Evolutionary conservation across 1,140 invertebrate species (phyloP).

Genomic region (Heliconius hermathena): DNA sequence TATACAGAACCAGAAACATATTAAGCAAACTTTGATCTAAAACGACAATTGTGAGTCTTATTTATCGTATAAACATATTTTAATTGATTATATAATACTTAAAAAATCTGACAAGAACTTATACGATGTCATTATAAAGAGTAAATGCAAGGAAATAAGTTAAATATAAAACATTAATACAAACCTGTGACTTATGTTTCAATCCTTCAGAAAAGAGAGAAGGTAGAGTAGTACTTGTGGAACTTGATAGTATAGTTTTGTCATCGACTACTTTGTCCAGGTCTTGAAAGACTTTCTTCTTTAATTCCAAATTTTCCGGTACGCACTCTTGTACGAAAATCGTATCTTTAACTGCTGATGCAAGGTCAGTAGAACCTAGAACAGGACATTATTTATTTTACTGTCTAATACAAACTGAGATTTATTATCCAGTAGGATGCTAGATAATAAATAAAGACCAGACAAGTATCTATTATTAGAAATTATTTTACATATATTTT

Average conservation of each 20-base stretch:
- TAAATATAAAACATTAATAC: neutral
- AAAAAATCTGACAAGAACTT: too few relatives aligned
- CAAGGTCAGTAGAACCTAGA: slow-evolving; percentile 85
- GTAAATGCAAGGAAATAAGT: neutral
- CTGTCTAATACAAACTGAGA: neutral
- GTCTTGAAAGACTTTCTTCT: slow-evolving; percentile 90
- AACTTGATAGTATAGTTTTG: slow-evolving; percentile 92
- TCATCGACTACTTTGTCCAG: slow-evolving; percentile 89
- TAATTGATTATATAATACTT: too few relatives aligned
- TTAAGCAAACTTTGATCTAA: too few relatives aligned
- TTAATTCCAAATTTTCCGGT: slow-evolving; percentile 93
- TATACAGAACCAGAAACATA: too few relatives aligned
- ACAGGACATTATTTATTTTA: slow-evolving; percentile 29
- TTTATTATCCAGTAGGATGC: neutral
- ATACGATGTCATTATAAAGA: too few relatives aligned
- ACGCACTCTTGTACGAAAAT: slow-evolving; percentile 95
- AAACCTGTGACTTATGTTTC: slow-evolving; percentile 87
- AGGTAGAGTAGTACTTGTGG: slow-evolving; percentile 94
- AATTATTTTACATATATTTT: neutral
- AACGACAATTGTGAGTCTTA: too few relatives aligned
- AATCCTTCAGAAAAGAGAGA: slow-evolving; percentile 92
- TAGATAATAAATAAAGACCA: neutral
- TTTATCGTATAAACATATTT: too few relatives aligned
- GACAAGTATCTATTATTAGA: neutral
- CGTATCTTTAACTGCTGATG: slow-evolving; percentile 86